Base-by-base conservation (phyloP, 2,888 invertebrate species). In the Aromia moschata region DNA sequence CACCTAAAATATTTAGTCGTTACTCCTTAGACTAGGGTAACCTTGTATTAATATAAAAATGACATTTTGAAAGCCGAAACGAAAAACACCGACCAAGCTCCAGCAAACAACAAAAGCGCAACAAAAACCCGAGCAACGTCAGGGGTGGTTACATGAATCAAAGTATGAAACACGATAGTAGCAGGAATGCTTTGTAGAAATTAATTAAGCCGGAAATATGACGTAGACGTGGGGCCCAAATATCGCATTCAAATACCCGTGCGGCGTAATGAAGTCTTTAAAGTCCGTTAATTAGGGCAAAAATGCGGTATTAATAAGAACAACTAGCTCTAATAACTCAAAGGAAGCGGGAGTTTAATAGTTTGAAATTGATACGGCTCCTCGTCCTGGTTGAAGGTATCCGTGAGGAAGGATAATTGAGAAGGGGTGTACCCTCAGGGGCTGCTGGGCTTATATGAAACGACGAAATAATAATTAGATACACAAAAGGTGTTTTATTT, bases 251-350 rank as follows among this genome's bases (percentile, higher is more conserved):
- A 65, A 49, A 53, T 40, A 56, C 55, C 60, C 54, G 7, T 11
- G 58, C 38, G 51, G 51, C 62, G 64, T 68, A 68, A 72, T 70
- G 70, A 72, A 71, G 70, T 70, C 70, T 68, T 58, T 63, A 66
- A 68, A 70, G 68, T 62, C 60, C 25, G 56, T 62, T 70, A 70
- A 70, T 71, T 70, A 71, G 54, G 43, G 36, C 67, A 65, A 69
- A 69, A 66, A 70, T 65, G 47, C 66, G 38, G 36, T 54, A 67
- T 60, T 72, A 66, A 65, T 68, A 65, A 69, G 63, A 65, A 68
- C 66, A 67, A 65, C 67, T 59, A 63, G 68, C 63, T 63, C 58
- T 67, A 61, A 58, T 70, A 70, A 67, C 69, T 70, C 68, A 70
- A 67, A 67, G 57, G 59, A 44, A 36, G 11, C 12, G 31, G 31